Evolutionary conservation across 2,797 vertebrate species (phyloP).

Genomic region (Fistularia commersonii): DNA sequence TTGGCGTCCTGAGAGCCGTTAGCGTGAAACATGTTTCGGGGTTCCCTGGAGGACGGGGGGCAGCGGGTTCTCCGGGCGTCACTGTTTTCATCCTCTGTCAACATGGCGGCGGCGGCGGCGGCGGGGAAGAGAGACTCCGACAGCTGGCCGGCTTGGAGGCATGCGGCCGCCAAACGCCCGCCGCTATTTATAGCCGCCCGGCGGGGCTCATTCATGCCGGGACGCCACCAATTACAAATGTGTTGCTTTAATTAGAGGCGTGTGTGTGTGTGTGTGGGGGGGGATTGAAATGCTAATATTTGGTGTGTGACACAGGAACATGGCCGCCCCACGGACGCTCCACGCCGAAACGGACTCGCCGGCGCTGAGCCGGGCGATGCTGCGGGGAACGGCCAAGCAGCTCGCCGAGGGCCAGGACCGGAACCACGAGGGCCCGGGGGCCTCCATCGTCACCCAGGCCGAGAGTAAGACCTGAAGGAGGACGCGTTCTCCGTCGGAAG

Average conservation of each 20-base stretch:
- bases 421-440: conserved; percentile 32
- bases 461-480: conserved; percentile 83
- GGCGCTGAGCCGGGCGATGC: conserved; percentile 71
- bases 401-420: conserved; percentile 56
- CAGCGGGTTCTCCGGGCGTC: conserved; percentile 1
- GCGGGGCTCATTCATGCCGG: conserved; percentile 52
- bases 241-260: background rate
- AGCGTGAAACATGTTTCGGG: too few relatives aligned
- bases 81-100: conserved; percentile 50
- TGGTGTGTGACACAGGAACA: conserved; percentile 23
- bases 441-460: conserved; percentile 88
- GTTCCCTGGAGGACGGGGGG: background rate
- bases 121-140: conserved; percentile 58
- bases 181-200: conserved; percentile 64
- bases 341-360: conserved; percentile 54
- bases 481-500: too few relatives aligned
- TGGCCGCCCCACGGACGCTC: conserved; percentile 64
- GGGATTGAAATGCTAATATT: background rate
- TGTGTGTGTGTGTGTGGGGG: too few relatives aligned
- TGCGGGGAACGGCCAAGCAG: conserved; percentile 85
- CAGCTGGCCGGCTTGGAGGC: conserved; percentile 71
- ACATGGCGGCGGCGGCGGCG: conserved; percentile 39
- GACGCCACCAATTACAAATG: conserved; percentile 9
- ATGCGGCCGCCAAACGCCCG: conserved; percentile 52
- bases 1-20: too few relatives aligned